A percentile compares a stretch with the other conserved stretches of the same genome.
These are phyloP conservation scores for Meloidogyne exigua DNA, from an alignment of 1,140 invertebrate genomes.

Conservation along the genomic window DNA sequence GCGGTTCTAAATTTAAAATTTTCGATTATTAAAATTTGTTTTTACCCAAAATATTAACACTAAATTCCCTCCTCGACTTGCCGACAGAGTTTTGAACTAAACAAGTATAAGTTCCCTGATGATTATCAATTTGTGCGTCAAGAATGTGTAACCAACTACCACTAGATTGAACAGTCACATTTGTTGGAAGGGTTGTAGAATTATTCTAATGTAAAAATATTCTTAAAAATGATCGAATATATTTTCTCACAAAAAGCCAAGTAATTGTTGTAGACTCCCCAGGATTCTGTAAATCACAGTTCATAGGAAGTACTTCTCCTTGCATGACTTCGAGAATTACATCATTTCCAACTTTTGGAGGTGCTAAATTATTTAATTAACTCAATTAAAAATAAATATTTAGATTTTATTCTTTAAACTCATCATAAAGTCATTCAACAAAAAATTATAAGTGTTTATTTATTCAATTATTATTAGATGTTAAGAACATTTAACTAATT, in stretches of 20 bases:
- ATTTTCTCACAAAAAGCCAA: slow-evolving; percentile 54
- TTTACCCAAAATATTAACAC: slow-evolving; percentile 17
- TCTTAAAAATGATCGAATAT: neutral
- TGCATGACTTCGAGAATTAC: slow-evolving; percentile 33
- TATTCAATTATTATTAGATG: neutral
- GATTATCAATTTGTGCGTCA: neutral
- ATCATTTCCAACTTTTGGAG: slow-evolving; percentile 47
- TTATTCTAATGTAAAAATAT: slow-evolving; percentile 41
- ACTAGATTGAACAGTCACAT: neutral
- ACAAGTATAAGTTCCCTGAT: slow-evolving; percentile 20
- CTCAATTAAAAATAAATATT: neutral
- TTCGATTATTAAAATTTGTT: neutral
- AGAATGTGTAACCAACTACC: slow-evolving; percentile 5
- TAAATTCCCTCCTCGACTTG: slow-evolving; percentile 9
- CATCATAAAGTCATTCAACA: no score
- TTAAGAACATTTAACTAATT: neutral
- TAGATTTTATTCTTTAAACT: neutral
- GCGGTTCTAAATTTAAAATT: slow-evolving; percentile 45
- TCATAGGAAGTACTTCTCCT: slow-evolving; percentile 50
- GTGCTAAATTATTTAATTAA: slow-evolving; percentile 34
- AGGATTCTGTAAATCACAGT: slow-evolving; percentile 50
- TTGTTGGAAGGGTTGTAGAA: slow-evolving; percentile 33
- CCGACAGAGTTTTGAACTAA: slow-evolving; percentile 20
- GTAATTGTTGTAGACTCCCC: slow-evolving; percentile 46
- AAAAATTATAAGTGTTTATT: no score